Base-by-base conservation (phyloP, 1,140 invertebrate species). In the Ips typographus region DNA sequence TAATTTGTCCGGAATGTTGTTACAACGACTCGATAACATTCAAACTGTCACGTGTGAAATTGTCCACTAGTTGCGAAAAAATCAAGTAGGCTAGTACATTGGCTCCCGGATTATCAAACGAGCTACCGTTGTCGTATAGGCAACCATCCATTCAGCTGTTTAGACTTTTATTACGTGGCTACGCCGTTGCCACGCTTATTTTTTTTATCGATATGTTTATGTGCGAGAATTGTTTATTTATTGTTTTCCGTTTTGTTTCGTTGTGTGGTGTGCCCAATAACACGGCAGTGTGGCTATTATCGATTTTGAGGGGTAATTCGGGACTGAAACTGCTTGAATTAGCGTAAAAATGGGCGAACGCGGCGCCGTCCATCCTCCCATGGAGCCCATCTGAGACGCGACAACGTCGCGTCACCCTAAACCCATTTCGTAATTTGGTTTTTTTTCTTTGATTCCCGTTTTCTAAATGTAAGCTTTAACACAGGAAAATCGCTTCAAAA, bases 131-230 rank as follows among this genome's bases (percentile, higher is more conserved):
- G 22, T 22, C 22, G 22, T 22, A 56, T 60, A 72, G 71, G 74
- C 74, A 75, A 75, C 74, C 74, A 56, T 61, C 62, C 49, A 68
- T 67, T 68, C 71, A 70, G 40, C 38, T 22, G 60, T 42, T 53
- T 36, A 57, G 65, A 72, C 63, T 68, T 71, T 72, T 72, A 73
- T 75, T 75, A 75, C 74, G 74, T 75, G 74, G 74, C 73, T 70
- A 40, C 65, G 59, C n/a, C 58, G 70, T 62, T 71, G 70, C 70
- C 63, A 56, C 42, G n/a, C 36, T 36, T 47, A 41, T 6, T 40
- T 53, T 69, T 69, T 69, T 69, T 49, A 55, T 41, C 40, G 3
- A 63, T 8, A 51, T 49, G 22, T 49, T 49, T 40, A 4, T 5
- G 4, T 40, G 4, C 3, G 52, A 49, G 22, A 63, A 51, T 49